A percentile compares a stretch with the other conserved stretches of the same genome.
These are phyloP conservation scores for Caenorhabditis sulstoni DNA, from an alignment of 2,888 invertebrate species.

Conservation along the genomic window DNA sequence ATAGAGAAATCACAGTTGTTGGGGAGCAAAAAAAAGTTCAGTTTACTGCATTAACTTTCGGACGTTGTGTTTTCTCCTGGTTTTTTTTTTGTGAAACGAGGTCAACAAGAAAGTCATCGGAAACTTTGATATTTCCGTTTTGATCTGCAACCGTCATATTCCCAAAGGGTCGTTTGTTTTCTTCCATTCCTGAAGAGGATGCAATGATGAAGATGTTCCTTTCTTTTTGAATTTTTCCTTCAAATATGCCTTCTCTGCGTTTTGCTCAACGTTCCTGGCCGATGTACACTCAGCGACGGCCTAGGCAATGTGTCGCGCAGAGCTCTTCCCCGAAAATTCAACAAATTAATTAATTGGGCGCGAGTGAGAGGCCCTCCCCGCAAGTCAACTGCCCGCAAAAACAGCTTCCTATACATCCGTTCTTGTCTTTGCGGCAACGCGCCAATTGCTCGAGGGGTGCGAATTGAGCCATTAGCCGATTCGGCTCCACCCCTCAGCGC, in stretches of 20 bases:
- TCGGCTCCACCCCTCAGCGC: conserved; percentile 54
- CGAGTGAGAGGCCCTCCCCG: conserved; percentile 18
- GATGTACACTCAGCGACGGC: not conserved
- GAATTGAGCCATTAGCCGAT: conserved; percentile 64
- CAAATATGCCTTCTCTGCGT: conserved; percentile 2
- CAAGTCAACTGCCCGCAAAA: conserved; percentile 55
- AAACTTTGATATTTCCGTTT: conserved; percentile 43
- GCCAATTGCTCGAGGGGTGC: conserved; percentile 59
- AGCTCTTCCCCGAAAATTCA: conserved; percentile 43
- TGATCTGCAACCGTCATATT: conserved; percentile 26
- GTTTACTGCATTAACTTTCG: not conserved
- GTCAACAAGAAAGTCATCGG: conserved; percentile 34
- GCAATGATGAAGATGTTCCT: conserved; percentile 30
- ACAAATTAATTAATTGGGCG: conserved; percentile 57
- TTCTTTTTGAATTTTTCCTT: conserved; percentile 20
- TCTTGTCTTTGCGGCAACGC: conserved; percentile 54
- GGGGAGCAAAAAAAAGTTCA: too few species aligned
- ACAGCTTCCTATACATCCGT: conserved; percentile 58
- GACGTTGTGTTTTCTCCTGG: not conserved
- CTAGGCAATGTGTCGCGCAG: conserved; percentile 1
- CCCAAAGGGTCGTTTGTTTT: conserved; percentile 36
- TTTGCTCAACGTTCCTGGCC: not conserved
- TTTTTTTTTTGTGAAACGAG: not conserved
- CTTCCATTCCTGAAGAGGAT: conserved; percentile 5
- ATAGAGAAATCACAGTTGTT: too few species aligned